These are phyloP conservation scores for Malaclemys terrapin DNA, from an alignment of 2,113 vertebrate genomes.

Conservation along the genomic window DNA sequence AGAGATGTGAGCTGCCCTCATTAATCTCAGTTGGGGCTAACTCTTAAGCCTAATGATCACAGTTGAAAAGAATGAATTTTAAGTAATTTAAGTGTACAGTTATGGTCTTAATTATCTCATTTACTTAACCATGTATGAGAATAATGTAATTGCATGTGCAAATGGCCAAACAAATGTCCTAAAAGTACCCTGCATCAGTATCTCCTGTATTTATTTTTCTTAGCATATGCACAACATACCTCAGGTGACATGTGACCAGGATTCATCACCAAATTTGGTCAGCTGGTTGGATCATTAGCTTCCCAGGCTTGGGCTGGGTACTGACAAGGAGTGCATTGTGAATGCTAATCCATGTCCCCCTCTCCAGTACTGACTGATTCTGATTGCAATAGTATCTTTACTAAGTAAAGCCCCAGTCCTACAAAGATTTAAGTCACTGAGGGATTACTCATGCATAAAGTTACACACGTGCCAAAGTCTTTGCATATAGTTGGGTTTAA, in stretches of 20 bases:
- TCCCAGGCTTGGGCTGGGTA: too few relatives aligned
- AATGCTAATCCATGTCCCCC: too few relatives aligned
- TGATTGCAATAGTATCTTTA: not conserved
- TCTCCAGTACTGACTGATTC: too few relatives aligned
- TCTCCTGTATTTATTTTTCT: too few relatives aligned
- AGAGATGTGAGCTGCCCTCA: not conserved
- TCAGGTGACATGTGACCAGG: too few relatives aligned
- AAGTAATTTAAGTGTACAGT: not conserved
- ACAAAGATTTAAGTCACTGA: not conserved
- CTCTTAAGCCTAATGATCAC: not conserved
- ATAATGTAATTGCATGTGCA: not conserved
- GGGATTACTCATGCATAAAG: not conserved
- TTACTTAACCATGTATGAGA: accelerated
- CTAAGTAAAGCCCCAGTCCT: not conserved
- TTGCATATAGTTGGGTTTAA: not conserved
- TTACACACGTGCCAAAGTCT: not conserved
- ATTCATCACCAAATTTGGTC: too few relatives aligned
- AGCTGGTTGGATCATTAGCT: too few relatives aligned
- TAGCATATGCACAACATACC: too few relatives aligned
- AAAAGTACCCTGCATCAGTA: not conserved
- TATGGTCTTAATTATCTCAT: not conserved
- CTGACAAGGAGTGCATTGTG: too few relatives aligned
- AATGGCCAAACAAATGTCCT: not conserved
- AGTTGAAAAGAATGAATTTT: not conserved
- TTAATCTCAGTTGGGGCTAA: not conserved